These are phyloP conservation scores for Balaenoptera acutorostrata DNA, from an alignment of 2,113 vertebrate species.

Conservation along the genomic window DNA sequence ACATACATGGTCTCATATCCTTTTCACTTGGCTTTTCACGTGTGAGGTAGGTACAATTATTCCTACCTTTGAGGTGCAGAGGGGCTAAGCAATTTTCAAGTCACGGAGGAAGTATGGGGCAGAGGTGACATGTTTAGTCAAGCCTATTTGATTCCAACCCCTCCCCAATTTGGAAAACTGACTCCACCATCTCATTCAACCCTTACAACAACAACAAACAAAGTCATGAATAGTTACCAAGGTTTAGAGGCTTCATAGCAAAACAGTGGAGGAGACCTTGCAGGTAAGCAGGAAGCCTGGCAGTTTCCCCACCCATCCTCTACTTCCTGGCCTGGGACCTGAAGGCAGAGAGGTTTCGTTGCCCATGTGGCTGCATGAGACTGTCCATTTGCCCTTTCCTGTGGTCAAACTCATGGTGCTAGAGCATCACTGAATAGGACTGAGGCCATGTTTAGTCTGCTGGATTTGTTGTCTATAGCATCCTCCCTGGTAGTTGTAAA, in stretches of 20 bases:
- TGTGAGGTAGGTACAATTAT: not conserved
- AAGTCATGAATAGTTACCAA: not conserved
- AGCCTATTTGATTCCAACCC: not conserved
- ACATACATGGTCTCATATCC: accelerated
- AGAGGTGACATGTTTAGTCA: not conserved
- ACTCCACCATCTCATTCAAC: not conserved
- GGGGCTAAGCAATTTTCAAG: not conserved
- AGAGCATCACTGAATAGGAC: accelerated
- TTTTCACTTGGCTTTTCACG: not conserved
- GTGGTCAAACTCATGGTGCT: not conserved
- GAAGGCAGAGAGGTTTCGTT: not conserved
- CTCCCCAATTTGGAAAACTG: not conserved
- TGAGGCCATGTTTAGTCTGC: accelerated
- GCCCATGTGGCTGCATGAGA: accelerated
- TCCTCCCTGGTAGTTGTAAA: not conserved
- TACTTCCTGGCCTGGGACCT: not conserved
- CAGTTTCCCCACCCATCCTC: not conserved
- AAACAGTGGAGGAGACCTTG: not conserved
- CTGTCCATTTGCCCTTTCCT: not conserved
- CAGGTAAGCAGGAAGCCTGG: not conserved
- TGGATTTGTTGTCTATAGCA: not conserved
- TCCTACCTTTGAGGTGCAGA: not conserved
- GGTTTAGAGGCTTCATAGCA: not conserved
- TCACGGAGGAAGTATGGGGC: not conserved
- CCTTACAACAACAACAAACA: not conserved